Evolutionary conservation across 2,888 invertebrate species (phyloP), one percentile per base, ranked within the genome.

Genomic region (Ariolimax columbianus): DNA sequence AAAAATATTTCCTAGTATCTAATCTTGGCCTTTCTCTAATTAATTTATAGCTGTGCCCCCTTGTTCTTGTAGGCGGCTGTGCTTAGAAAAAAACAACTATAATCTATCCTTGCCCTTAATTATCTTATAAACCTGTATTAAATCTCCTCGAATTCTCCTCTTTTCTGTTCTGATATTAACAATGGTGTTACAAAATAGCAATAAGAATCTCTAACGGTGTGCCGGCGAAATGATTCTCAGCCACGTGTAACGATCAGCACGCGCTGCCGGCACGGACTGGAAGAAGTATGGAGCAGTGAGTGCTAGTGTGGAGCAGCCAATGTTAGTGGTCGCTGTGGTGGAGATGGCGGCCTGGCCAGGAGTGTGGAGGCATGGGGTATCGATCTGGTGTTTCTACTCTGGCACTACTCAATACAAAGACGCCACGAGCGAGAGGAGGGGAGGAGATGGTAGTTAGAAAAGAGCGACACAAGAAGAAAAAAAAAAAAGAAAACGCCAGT

Each of bases 161-260:
- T n/a, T n/a, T n/a, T n/a, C n/a, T n/a, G n/a, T n/a, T n/a, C n/a
- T n/a, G n/a, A n/a, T n/a, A n/a, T n/a, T n/a, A n/a, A n/a, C n/a
- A n/a, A n/a, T n/a, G n/a, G n/a, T n/a, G n/a, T n/a, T n/a, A n/a
- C n/a, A n/a, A n/a, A n/a, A n/a, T n/a, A n/a, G n/a, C n/a, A n/a
- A n/a, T n/a, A n/a, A n/a, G n/a, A n/a, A n/a, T 47, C 47, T 1
- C 30, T 26, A 75, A 75, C 47, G 14, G 47, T 33, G 75, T 2
- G 47, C 72, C 40, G 72, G 75, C 75, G 75, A 75, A 51, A 47
- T 75, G 75, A 51, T 33, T 75, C 75, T 23, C 19, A 7, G 75
- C 75, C 75, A 43, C 17, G 33, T 19, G 19, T 26, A 19, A 47
- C 30, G 43, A 75, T 47, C 75, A 9, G 38, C 0, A 26, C 47